Evolutionary conservation across 2,888 invertebrate species (phyloP), one percentile per base, ranked within the genome.

Genomic region (Rhyacophila evoluta): DNA sequence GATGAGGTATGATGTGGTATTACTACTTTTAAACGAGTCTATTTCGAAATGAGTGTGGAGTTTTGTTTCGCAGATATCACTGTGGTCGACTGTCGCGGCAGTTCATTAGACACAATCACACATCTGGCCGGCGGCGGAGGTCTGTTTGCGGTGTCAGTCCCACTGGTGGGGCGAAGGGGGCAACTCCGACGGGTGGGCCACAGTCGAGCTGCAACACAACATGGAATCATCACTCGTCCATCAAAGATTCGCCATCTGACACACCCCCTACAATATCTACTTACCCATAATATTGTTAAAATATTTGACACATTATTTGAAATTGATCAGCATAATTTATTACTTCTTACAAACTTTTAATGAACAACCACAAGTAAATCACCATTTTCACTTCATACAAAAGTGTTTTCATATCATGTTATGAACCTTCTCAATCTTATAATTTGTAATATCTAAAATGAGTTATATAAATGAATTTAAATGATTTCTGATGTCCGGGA

Each of bases 161-260:
- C 98, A 99, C 87, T 97, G 96, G 89, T 98, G 98, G 84, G 98
- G 98, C 85, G 98, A 98, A 55, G 98, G 98, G 86, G 98, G 98
- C 89, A 99, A 91, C 91, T 99, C 98, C 83, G 97, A 97, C 81
- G 98, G 97, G 89, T 98, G 98, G 84, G 99, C 99, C 87, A 99
- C 96, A 85, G 97, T 95, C 85, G 98, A 97, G 92, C 98, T 98
- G 94, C 84, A 94, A 93, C 84, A 85, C 79, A 77, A 81, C 74
- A 81, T 80, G 29, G 10, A 29, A 33, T 67, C 68, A 19, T 55
- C 55, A 28, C 25, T 67, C 27, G 72, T n/a, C 39, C 11, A 10
- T 12, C 39, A 36, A 10, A 29, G 36, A 6, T n/a, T 6, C 72
- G 33, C 72, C 37, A 25, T 4, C 10, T 33, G 25, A 5, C 19